Conservation (phyloP, 2,797 vertebrate species). For the Poecilia gillii region DNA sequence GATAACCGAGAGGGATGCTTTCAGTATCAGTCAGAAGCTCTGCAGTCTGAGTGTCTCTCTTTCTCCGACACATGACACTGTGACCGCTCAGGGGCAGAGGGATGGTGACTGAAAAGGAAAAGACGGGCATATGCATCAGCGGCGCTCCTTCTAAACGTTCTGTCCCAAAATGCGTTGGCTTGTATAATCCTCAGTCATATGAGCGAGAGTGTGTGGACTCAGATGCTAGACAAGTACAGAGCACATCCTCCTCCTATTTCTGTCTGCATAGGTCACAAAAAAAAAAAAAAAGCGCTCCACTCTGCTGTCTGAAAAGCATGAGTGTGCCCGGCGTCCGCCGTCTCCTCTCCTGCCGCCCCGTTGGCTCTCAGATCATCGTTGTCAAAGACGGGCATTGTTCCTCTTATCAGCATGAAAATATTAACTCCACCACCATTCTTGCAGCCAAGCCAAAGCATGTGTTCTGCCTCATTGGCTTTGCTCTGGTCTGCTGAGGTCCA, state of each 20-base stretch:
- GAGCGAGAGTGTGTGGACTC: conserved; percentile 38
- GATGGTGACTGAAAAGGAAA: conserved; percentile 12
- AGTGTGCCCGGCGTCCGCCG: conserved; percentile 36
- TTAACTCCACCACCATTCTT: conserved; percentile 30
- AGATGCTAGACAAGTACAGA: conserved; percentile 40
- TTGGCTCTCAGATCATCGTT: conserved; percentile 24
- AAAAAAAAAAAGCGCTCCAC: conserved; percentile 22
- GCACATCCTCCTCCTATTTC: conserved; percentile 58
- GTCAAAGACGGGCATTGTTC: conserved; percentile 62
- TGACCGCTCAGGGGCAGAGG: neutral
- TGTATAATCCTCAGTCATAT: conserved; percentile 56
- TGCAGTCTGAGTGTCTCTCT: conserved; percentile 6
- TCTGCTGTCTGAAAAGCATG: conserved; percentile 44
- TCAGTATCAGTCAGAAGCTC: conserved; percentile 29
- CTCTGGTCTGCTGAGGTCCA: conserved; percentile 23
- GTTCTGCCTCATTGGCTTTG: conserved; percentile 41
- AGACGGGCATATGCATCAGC: conserved; percentile 7
- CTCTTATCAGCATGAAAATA: conserved; percentile 50
- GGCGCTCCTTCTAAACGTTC: conserved; percentile 24
- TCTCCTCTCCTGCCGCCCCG: conserved; percentile 17
- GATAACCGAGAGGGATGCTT: conserved; percentile 19
- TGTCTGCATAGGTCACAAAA: conserved; percentile 50
- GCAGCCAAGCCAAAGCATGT: conserved; percentile 17
- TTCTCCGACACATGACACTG: conserved; percentile 3
- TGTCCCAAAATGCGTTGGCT: conserved; percentile 22